Evolutionary conservation across 1,140 invertebrate species (phyloP), one percentile per base, ranked within the genome.

Genomic region (Calliphora vicina): DNA sequence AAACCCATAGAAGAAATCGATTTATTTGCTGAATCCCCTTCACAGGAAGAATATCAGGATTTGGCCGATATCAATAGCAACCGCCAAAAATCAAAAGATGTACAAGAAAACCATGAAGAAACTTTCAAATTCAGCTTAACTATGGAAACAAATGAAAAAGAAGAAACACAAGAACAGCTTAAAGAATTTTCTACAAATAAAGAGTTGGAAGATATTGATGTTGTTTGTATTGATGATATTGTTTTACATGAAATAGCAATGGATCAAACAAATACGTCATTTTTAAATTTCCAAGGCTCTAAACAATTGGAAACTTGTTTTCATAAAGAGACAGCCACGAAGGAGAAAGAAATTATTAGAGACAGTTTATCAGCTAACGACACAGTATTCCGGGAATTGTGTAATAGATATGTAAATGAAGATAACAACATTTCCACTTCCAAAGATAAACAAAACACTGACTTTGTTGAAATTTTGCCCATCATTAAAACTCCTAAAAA

Each of bases 221-320:
- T 45, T 17, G n/a, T n/a, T n/a, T n/a, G n/a, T n/a, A n/a, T n/a
- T n/a, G 74, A 78, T 23, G 74, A 78, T 45, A 13, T 78, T 10
- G 35, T 78, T n/a, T 25, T 78, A 9, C 35, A 35, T 2, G 35
- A 45, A 78, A 78, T 78, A 43, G 74, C 20, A 23, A 23, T 25
- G 12, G 42, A 78, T 45, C 29, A 78, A 78, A 78, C 35, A 23
- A 43, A 78, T 45, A 12, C 35, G 12, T 74, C 80, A 17, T 81
- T 67, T 81, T 61, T 67, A 29, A 81, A 81, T 29, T 81, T 57
- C 29, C 45, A 81, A 61, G 80, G 45, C 15, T 17, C 25, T 8
- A 81, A 81, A 10, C 80, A 81, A 61, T 61, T 81, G 50, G 43
- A 81, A 81, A 81, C 80, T 0, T 29, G 9, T 10, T 82, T 29